Evolutionary conservation across 2,797 vertebrate species (phyloP).

Genomic region (Silurus aristotelis): DNA sequence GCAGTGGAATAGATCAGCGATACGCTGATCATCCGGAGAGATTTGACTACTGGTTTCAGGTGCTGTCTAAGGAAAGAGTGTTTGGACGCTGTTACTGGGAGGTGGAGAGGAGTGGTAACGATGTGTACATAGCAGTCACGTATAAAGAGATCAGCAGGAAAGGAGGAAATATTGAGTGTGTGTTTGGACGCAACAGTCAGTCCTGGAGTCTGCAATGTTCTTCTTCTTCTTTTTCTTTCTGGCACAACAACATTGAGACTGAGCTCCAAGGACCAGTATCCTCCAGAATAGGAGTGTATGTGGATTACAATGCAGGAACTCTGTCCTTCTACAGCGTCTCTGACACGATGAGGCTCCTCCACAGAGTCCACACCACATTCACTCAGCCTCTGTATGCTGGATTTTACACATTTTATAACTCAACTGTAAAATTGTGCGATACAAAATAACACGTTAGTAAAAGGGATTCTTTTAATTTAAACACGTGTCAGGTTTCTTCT

Average conservation of each 20-base stretch:
- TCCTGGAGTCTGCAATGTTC: not conserved
- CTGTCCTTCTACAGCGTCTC: no score
- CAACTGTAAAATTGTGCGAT: not conserved
- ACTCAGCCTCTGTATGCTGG: not conserved
- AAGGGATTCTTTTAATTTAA: not conserved
- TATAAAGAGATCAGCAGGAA: not conserved
- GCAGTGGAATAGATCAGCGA: not conserved
- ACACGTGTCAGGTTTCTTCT: not conserved
- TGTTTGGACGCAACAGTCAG: no score
- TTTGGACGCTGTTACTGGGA: not conserved
- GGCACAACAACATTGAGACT: not conserved
- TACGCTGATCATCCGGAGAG: constrained; percentile 9
- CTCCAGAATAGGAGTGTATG: no score
- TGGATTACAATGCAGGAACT: no score
- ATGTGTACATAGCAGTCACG: constrained; percentile 3
- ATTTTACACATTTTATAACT: not conserved
- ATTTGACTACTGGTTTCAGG: not conserved
- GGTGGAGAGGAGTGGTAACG: not conserved
- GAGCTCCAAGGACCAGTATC: not conserved
- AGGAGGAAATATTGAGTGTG: no score
- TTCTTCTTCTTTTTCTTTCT: not conserved
- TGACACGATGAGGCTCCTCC: no score
- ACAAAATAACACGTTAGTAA: not conserved
- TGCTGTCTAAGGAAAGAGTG: constrained; percentile 29
- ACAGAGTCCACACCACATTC: not conserved